Evolutionary conservation across 1,140 invertebrate genomes (phyloP).

Genomic region (Notospermus geniculatus): DNA sequence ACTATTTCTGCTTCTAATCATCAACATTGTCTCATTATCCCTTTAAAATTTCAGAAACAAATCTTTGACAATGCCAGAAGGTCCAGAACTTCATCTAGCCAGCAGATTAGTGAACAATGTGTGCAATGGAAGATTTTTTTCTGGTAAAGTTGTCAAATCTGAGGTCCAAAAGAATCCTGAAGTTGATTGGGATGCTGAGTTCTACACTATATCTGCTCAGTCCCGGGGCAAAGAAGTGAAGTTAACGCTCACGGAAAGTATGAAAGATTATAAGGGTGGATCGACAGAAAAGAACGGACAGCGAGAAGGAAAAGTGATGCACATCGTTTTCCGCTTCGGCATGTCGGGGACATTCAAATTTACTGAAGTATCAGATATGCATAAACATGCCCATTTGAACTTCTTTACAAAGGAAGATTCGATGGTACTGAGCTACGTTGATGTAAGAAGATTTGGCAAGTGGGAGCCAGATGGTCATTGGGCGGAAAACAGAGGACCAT

Average conservation of each 20-base stretch:
- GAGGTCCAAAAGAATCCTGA: slow-evolving; percentile 34
- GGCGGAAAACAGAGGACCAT: slow-evolving; percentile 49
- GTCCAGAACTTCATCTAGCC: slow-evolving; percentile 45
- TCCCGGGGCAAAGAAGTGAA: slow-evolving; percentile 44
- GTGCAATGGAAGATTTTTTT: slow-evolving; percentile 33
- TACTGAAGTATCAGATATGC: slow-evolving; percentile 32
- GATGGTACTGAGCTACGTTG: slow-evolving; percentile 54
- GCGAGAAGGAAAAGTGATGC: slow-evolving; percentile 17
- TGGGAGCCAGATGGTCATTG: slow-evolving; percentile 46
- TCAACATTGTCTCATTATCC: too few relatives aligned
- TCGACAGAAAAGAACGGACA: not conserved
- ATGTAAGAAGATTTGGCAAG: slow-evolving; percentile 53
- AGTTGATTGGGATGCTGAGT: slow-evolving; percentile 27
- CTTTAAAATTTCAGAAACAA: too few relatives aligned
- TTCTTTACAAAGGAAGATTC: slow-evolving; percentile 37
- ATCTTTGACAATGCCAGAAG: slow-evolving; percentile 44
- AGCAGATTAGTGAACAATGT: slow-evolving; percentile 39
- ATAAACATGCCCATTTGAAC: slow-evolving; percentile 54
- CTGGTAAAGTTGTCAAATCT: slow-evolving; percentile 31
- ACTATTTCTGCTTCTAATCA: too few relatives aligned
- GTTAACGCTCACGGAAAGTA: slow-evolving; percentile 18
- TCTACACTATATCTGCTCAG: slow-evolving; percentile 30
- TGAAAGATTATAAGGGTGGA: not conserved
- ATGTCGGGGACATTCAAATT: slow-evolving; percentile 55
- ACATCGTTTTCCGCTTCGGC: slow-evolving; percentile 52